These are phyloP conservation scores for Ameiurus melas DNA, from an alignment of 2,113 vertebrate species.

Conservation along the genomic window DNA sequence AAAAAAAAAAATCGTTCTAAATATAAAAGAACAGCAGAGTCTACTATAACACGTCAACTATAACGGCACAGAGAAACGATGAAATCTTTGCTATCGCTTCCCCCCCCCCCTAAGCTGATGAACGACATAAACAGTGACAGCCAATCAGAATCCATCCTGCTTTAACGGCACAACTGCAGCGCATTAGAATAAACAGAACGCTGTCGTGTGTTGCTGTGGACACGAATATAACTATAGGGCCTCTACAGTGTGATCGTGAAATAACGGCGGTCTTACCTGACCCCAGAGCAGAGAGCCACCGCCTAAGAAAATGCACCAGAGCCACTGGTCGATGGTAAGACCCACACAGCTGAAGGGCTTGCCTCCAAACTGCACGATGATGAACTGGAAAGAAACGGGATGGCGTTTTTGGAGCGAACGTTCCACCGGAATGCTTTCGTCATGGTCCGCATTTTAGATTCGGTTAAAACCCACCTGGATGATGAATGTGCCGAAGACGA, in stretches of 20 bases:
- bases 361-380: slow-evolving; percentile 97
- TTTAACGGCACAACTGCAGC: no score
- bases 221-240: no score
- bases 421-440: background rate
- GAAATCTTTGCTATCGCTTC: no score
- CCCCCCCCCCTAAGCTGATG: no score
- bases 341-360: slow-evolving; percentile 96
- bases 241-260: background rate
- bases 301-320: slow-evolving; percentile 97
- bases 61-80: no score
- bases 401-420: background rate
- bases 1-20: no score
- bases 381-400: slow-evolving; percentile 72
- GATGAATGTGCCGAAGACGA: slow-evolving; percentile 94
- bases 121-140: no score
- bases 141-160: no score
- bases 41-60: no score
- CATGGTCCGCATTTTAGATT: background rate
- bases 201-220: no score
- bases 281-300: slow-evolving; percentile 97
- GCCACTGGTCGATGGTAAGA: slow-evolving; percentile 91
- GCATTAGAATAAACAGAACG: no score
- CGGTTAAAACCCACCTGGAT: slow-evolving; percentile 81
- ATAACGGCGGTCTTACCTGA: slow-evolving; percentile 79
- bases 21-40: no score